Evolutionary conservation across 2,888 invertebrate species (phyloP).

Genomic region (Drosophila fulvimacula): DNA sequence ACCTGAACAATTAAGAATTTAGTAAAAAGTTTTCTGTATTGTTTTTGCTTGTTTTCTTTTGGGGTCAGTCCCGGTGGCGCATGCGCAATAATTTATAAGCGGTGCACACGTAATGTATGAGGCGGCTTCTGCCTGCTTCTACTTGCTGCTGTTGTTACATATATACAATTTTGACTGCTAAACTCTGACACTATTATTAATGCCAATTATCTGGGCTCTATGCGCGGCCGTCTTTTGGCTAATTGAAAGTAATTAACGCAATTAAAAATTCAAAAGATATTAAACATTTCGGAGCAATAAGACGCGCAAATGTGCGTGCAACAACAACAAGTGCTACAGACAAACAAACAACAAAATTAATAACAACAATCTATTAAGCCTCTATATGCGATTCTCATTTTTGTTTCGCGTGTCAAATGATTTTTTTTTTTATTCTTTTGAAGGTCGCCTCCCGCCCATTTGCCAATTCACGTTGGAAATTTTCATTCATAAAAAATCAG

Average conservation of each 20-base stretch:
- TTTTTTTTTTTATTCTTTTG: constrained; percentile 57
- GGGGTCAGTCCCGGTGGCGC: constrained; percentile 21
- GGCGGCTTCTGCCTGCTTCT: background rate
- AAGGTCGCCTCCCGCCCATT: constrained; percentile 28
- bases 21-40: background rate
- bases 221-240: constrained; percentile 45
- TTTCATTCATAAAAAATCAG: constrained; percentile 35
- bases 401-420: constrained; percentile 62
- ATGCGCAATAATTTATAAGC: constrained; percentile 12
- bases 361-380: constrained; percentile 5
- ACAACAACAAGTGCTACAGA: constrained; percentile 8
- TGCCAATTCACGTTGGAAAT: constrained; percentile 23
- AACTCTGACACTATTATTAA: constrained; percentile 46
- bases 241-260: constrained; percentile 78
- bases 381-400: constrained; percentile 45
- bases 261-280: constrained; percentile 51
- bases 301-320: constrained; percentile 11
- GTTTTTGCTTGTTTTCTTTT: background rate
- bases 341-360: constrained; percentile 5
- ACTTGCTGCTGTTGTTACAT: background rate
- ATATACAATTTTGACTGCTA: constrained; percentile 26
- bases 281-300: constrained; percentile 40
- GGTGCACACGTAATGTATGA: constrained; percentile 32
- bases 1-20: no score
- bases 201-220: constrained; percentile 37